A percentile compares a stretch with the other conserved stretches of the same genome.
Conservation (phyloP, 2,113 vertebrate species). For the Polypterus bichir region DNA sequence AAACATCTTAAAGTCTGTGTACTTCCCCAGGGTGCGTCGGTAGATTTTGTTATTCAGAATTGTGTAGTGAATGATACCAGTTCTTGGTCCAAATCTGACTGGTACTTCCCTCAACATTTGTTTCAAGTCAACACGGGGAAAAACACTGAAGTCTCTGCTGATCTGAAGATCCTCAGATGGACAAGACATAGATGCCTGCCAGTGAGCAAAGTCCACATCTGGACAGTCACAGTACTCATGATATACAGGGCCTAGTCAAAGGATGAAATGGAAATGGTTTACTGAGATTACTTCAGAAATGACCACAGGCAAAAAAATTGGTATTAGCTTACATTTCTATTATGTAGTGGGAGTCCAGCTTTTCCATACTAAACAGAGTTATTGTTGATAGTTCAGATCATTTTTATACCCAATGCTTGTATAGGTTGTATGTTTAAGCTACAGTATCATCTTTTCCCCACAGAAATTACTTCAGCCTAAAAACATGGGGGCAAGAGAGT, state of each 20-base stretch:
- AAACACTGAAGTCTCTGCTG: constrained; percentile 58
- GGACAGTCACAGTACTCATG: constrained; percentile 84
- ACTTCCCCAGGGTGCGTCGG: constrained; percentile 72
- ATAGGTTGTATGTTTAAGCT: too few relatives aligned
- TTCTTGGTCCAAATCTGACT: constrained; percentile 57
- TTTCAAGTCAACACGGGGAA: constrained; percentile 67
- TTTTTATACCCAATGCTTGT: too few relatives aligned
- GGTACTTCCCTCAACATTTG: constrained; percentile 66
- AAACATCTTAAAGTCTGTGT: constrained; percentile 96
- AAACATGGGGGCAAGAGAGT: too few relatives aligned
- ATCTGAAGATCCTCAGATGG: constrained; percentile 64
- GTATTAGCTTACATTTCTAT: too few relatives aligned
- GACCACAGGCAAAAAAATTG: too few relatives aligned
- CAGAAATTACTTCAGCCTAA: too few relatives aligned
- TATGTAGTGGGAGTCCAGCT: too few relatives aligned
- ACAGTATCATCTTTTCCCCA: too few relatives aligned
- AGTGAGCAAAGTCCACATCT: constrained; percentile 45
- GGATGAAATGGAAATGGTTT: not conserved
- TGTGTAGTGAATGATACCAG: constrained; percentile 77
- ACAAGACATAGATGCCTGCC: constrained; percentile 60
- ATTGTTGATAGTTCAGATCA: too few relatives aligned
- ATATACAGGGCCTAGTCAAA: constrained; percentile 63
- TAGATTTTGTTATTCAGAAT: constrained; percentile 65
- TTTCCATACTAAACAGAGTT: too few relatives aligned
- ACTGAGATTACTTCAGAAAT: too few relatives aligned